Conservation (phyloP, 2,888 invertebrate genomes). For the Hirtodrosophila trivittata region DNA sequence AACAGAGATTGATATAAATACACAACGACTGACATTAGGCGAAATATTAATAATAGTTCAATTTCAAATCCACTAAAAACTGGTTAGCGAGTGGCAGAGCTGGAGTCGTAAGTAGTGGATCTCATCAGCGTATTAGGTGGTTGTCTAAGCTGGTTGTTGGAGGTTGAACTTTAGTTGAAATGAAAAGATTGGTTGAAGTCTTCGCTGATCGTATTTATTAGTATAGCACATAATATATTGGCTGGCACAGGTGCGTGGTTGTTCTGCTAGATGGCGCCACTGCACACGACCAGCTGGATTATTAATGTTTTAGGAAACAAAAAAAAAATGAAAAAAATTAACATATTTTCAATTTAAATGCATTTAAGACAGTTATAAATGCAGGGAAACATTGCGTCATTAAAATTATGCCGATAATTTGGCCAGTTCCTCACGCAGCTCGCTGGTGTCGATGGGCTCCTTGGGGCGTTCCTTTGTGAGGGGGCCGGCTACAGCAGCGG, state of each 20-base stretch:
- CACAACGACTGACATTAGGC: too few relatives aligned
- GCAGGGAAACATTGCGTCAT: constrained; percentile 10
- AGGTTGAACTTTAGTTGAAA: constrained; percentile 11
- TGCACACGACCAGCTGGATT: background rate
- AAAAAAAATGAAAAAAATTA: background rate
- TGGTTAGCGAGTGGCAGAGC: too few relatives aligned
- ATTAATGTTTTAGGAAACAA: background rate
- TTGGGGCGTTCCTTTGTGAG: constrained; percentile 62
- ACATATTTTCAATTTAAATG: background rate
- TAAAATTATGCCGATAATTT: constrained; percentile 62
- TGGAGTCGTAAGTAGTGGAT: too few relatives aligned
- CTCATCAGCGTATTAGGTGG: too few relatives aligned
- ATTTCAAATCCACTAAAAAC: too few relatives aligned
- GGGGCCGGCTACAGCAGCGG: constrained; percentile 70
- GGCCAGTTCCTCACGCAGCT: constrained; percentile 72
- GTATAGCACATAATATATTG: background rate
- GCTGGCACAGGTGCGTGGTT: background rate
- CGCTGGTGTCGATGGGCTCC: constrained; percentile 67
- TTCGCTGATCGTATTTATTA: constrained; percentile 1
- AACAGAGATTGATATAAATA: too few relatives aligned
- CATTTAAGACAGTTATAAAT: constrained; percentile 15
- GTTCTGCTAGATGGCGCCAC: constrained; percentile 13
- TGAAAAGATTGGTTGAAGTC: background rate
- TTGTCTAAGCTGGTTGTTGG: too few relatives aligned
- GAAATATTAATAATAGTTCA: too few relatives aligned